Evolutionary conservation across 2,888 invertebrate species (phyloP), one percentile per base, ranked within the genome.

Genomic region (Drosophila kanekoi): DNA sequence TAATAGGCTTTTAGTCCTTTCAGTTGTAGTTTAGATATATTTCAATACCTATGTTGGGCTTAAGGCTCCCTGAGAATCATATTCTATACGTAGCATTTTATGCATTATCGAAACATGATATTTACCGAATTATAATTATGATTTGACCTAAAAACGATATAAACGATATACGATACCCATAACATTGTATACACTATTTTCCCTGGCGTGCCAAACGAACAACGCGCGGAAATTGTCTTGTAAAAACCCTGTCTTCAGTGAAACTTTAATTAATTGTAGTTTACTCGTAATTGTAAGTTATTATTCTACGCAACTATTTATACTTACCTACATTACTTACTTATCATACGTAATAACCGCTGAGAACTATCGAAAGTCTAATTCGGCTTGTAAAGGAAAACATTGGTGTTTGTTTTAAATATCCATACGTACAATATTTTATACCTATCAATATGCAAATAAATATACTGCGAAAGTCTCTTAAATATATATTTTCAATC

Each of bases 151-250:
- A 28, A 58, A 53, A 64, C 51, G 53, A 66, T 52, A 58, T 66
- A 61, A 64, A 64, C 72, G 65, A 77, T 73, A 77, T 73, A 58
- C 77, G 66, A 77, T 48, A 58, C 33, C 43, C 53, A 18, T 45
- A 47, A 14, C n/a, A 62, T 40, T 76, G 45, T 70, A 44, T 32
- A 66, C 49, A 62, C 41, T 56, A 58, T 51, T 72, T 76, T 80
- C 78, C 86, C 72, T 59, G 75, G 77, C 78, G 86, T 87, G 86
- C 86, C 88, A 88, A 87, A 72, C 74, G 70, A 65, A 65, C 48
- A 62, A 63, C 66, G 75, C 75, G 40, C 65, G 71, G 63, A 82
- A 79, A 82, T 71, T 70, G 75, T 80, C 63, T 73, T 82, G 82
- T 82, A 82, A 71, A 81, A 81, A 74, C 37, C 56, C 13, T 54